phyloP scores from a whole-genome alignment of 2,888 invertebrate genomes.

The Lacanobia wlatinum region DNA sequence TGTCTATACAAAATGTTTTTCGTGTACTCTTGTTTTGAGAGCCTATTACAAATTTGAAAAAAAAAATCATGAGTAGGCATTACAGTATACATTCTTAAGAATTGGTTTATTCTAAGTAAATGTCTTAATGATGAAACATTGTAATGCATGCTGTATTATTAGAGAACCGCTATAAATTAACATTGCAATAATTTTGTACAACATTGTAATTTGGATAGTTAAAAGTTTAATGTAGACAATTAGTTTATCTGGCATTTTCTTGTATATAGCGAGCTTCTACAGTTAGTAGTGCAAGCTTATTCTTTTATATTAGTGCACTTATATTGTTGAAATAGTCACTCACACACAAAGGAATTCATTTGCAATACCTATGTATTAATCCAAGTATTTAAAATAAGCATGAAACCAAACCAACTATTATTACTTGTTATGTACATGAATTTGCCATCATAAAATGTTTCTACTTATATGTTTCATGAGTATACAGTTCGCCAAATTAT shows the following conservation, averaged over 20 bases:
- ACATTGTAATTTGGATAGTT: slow-evolving; percentile 80
- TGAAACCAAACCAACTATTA: slow-evolving; percentile 44
- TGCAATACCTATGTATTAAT: slow-evolving; percentile 33
- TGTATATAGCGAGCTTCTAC: slow-evolving; percentile 77
- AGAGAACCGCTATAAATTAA: slow-evolving; percentile 78
- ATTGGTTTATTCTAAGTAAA: slow-evolving; percentile 72
- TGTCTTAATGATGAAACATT: slow-evolving; percentile 71
- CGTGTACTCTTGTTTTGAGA: slow-evolving; percentile 91
- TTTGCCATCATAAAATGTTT: slow-evolving; percentile 82
- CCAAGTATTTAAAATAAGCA: slow-evolving; percentile 38
- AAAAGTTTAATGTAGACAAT: slow-evolving; percentile 72
- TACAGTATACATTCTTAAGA: slow-evolving; percentile 78
- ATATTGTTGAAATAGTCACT: slow-evolving; percentile 42
- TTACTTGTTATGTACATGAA: slow-evolving; percentile 77
- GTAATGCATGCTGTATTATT: slow-evolving; percentile 78
- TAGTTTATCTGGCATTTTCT: slow-evolving; percentile 85
- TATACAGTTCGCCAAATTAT: slow-evolving; percentile 87
- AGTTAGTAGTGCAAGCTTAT: slow-evolving; percentile 58
- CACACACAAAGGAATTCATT: slow-evolving; percentile 40
- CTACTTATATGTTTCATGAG: slow-evolving; percentile 81
- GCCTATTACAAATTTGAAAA: slow-evolving; percentile 89
- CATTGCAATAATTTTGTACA: slow-evolving; percentile 86
- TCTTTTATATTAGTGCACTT: slow-evolving; percentile 52
- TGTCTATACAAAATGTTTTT: slow-evolving; percentile 91
- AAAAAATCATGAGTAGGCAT: slow-evolving; percentile 79